Evolutionary conservation across 2,797 vertebrate genomes (phyloP), one percentile per base, ranked within the genome.

Genomic region (Tauraco hartlaubi): DNA sequence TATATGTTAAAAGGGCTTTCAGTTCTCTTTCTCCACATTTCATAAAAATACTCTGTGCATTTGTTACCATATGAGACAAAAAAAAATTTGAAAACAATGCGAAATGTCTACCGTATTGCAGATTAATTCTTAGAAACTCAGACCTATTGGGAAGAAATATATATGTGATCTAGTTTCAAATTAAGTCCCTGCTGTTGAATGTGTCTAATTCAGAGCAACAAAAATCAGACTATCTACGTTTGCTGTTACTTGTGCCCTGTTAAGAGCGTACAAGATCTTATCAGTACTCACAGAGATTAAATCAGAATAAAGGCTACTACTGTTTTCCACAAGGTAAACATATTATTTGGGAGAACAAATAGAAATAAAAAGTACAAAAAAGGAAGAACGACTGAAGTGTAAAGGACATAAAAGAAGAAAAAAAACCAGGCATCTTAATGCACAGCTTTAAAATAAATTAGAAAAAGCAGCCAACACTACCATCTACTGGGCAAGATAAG

Each of bases 401-500:
- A 90, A 85, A 84, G 28, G 6, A 52, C 18, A 37, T 66, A 90
- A 43, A 37, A 33, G 0, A 68, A 43, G 4, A 37, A 43, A 81
- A 55, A 51, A 25, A 0, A 1, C 6, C 19, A 62, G 1, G 1
- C 18, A 58, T 51, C 54, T 69, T 81, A 62, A 90, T 49, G n/a
- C 35, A 79, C 25, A 46, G 71, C 37, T 94, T 77, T 39, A 94
- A 87, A 89, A 95, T 55, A 94, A 66, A 96, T 87, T 83, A 94
- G 74, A 97, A 98, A 97, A 92, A 91, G 69, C 95, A 97, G 96
- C 85, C 97, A 97, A 97, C 81, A 98, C 93, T 97, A 98, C 98
- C 98, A 98, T 98, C 98, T 98, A 97, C 98, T 98, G 98, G 98
- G 94, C 97, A 97, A 98, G 80, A 78, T 54, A 64, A 96, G 94